Base-by-base conservation (phyloP, 2,113 vertebrate species). In the Callithrix jacchus region DNA sequence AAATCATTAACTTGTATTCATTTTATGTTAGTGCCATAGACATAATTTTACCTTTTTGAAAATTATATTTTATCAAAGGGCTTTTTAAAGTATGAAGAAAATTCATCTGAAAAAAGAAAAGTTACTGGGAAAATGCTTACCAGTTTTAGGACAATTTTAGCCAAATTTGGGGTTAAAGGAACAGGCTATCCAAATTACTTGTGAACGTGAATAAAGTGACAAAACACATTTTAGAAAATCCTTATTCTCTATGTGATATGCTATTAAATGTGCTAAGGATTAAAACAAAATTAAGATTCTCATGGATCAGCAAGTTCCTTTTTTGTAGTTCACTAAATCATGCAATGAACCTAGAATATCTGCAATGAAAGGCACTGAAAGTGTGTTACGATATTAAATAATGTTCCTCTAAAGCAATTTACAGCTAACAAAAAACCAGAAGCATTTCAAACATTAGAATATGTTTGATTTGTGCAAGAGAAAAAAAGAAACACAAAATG, bases 221-320 rank as follows among this genome's bases (percentile, higher is more conserved):
- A 76, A 92, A 92, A 86, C 7, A 56, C 13, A 20, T 42, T 89
- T 89, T 16, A 45, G 81, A 68, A 94, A 82, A 89, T 37, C 20
- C 27, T 77, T 37, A 2, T 49, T 87, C 4, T 1, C 1, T 35
- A 64, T 74, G 25, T 17, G 40, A 40, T 0, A 58, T 9, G 66
- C 92, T 14, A 88, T 64, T 76, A 30, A 82, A 84, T 82, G 47
- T 25, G 70, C 74, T 58, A 95, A 70, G 2, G 47, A 82, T 73
- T 45, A 86, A 89, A 94, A 68, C 40, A 87, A 81, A 88, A 93
- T 16, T 93, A 86, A 91, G 37, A 47, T 87, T 52, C 14, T 97
- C 82, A 56, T 56, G 77, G 30, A 92, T 96, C 35, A 96, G 16
- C 5, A 76, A 76, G 12, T 93, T 97, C 87, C 40, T 94, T 64